Base-by-base conservation (phyloP, 2,113 vertebrate genomes). In the Isichthys henryi region DNA sequence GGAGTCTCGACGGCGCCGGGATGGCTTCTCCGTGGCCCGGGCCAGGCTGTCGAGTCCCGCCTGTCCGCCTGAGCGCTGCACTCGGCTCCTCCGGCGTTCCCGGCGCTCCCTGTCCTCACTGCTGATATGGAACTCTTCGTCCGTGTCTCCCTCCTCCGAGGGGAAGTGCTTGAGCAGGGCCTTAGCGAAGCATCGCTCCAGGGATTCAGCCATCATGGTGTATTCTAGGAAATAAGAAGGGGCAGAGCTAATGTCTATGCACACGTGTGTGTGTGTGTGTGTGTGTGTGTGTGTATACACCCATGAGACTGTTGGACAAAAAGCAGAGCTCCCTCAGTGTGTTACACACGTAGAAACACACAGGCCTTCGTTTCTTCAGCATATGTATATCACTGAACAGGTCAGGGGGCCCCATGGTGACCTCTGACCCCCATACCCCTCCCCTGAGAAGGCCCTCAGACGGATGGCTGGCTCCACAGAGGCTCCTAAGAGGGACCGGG, bases 151-250 rank as follows among this genome's bases (percentile, higher is more conserved):
- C 3, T 99, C 98, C 93, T 99, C 98, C 0, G 97, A 96, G 49
- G 98, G 98, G 89, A 98, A 98, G 93, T 99, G 98, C 93, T 99
- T 99, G 56, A 96, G 93, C 93, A 99, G 95, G 0, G 98, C 98
- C 85, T 98, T 97, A 94, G 96, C 97, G 91, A 99, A 99, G 93
- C 98, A 99, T 31, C 97, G 95, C 86, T 99, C 97, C 58, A 99
- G 94, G 89, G 97, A 98, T 92, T 98, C 97, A 0, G 98, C 97
- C 98, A 99, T 99, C 94, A 97, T 96, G 5, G 97, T 99, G 92
- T 99, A 99, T 45, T 99, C 98, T 99, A 93, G 2, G 48, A 84
- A 90, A 49, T 48, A n/a, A 31, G 6, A 6, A n/a, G 56, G n/a
- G 3, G n/a, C 7, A 1, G 39, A 50, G 43, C 10, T 46, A 31